Percentiles rank a stretch among this genome's conserved stretches.
Evolutionary conservation across 1,140 invertebrate species (phyloP).

Genomic region (Bombus superbus): DNA sequence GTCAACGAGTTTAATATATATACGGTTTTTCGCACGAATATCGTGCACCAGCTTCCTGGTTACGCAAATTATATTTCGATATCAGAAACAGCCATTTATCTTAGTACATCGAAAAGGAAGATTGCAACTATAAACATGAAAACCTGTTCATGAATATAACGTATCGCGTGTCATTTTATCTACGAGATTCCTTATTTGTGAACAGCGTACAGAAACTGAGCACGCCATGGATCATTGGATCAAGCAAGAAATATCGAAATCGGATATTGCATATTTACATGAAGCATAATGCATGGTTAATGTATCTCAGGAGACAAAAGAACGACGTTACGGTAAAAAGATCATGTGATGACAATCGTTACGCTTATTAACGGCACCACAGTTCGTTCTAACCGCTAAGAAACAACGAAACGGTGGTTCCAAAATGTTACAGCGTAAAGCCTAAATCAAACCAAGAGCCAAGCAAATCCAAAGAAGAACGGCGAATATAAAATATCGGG

Average conservation of each 20-base stretch:
- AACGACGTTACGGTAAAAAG: not conserved
- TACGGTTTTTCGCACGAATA: not conserved
- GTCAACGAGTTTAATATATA: not conserved
- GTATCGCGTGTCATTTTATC: constrained; percentile 2
- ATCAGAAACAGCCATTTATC: constrained; percentile 23
- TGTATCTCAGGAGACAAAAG: not conserved
- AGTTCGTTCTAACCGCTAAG: not conserved
- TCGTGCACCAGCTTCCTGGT: constrained; percentile 9
- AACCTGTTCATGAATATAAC: constrained; percentile 8
- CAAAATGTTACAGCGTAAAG: not conserved
- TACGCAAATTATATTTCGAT: constrained; percentile 30
- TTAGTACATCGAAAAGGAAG: not conserved
- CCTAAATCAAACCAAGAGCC: constrained; percentile 5
- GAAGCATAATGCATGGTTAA: not conserved
- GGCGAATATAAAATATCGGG: constrained; percentile 57
- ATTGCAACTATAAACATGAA: not conserved
- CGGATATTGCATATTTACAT: not conserved
- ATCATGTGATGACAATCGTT: not conserved
- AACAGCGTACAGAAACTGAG: not conserved
- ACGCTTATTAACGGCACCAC: not conserved
- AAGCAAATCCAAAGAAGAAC: not conserved
- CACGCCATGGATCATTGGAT: not conserved
- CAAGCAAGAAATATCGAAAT: not conserved
- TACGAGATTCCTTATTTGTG: not conserved
- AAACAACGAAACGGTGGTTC: not conserved